Conservation (phyloP, 2,888 invertebrate genomes). For the Cremastobaeus sp. region DNA sequence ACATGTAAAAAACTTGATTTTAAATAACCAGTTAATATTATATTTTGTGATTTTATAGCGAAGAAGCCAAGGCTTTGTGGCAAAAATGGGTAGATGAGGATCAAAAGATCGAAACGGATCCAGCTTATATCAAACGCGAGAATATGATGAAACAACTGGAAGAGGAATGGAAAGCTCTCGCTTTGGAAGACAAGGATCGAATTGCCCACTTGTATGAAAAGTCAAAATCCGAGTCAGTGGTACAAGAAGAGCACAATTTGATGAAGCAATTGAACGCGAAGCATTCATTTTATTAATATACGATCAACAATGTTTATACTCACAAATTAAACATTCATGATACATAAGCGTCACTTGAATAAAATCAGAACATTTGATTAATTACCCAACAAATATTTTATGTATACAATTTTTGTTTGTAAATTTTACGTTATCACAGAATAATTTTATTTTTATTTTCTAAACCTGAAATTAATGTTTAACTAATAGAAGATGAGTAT, state of each 20-base stretch:
- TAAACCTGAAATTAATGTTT: no score
- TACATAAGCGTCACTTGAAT: no score
- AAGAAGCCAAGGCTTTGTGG: conserved; percentile 73
- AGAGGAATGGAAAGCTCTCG: conserved; percentile 71
- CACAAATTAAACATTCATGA: not conserved
- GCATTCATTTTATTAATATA: not conserved
- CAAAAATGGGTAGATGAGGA: conserved; percentile 73
- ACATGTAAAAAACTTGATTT: not conserved
- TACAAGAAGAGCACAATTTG: conserved; percentile 18
- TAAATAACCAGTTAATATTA: not conserved
- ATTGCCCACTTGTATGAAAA: conserved; percentile 66
- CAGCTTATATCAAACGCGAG: conserved; percentile 65
- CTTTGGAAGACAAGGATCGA: conserved; percentile 69
- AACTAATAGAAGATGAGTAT: no score
- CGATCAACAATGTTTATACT: not conserved
- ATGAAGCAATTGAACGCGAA: conserved; percentile 20
- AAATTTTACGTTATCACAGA: no score
- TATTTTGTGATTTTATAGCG: conserved; percentile 63
- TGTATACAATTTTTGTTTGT: no score
- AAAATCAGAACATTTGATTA: no score
- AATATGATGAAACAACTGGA: conserved; percentile 68
- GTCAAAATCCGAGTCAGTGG: conserved; percentile 26
- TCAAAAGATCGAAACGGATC: conserved; percentile 62
- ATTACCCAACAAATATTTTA: no score
- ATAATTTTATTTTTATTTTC: no score